A percentile compares a stretch with the other conserved stretches of the same genome.
Evolutionary conservation across 2,797 vertebrate species (phyloP).

Genomic region (Podarcis siculus): DNA sequence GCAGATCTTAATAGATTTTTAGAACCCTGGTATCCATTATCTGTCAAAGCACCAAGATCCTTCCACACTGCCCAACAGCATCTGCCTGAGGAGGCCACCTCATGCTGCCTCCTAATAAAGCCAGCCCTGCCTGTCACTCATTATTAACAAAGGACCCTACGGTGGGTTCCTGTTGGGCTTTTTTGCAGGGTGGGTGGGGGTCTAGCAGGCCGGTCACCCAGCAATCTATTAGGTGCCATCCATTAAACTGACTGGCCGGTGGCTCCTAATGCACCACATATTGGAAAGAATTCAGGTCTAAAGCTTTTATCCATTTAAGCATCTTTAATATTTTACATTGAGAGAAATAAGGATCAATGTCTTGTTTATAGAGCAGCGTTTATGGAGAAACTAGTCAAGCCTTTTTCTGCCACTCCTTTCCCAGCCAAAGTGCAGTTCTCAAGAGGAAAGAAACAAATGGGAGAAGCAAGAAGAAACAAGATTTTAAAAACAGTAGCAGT

Average conservation of each 20-base stretch:
- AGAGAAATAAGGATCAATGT: slow-evolving; percentile 71
- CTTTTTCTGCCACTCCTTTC: background rate
- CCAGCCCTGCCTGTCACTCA: background rate
- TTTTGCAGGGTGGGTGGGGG: background rate
- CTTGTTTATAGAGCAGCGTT: slow-evolving; percentile 66
- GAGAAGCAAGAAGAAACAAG: slow-evolving; percentile 7
- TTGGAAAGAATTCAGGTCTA: slow-evolving; percentile 47
- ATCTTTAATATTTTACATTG: slow-evolving; percentile 79
- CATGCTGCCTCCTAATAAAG: no score
- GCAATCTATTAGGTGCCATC: slow-evolving; percentile 28
- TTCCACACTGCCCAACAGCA: background rate
- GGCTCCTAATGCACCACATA: slow-evolving; percentile 54
- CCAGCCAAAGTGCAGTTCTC: background rate
- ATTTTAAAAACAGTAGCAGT: background rate
- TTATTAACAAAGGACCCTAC: background rate
- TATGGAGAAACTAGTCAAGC: slow-evolving; percentile 51
- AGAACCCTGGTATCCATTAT: background rate
- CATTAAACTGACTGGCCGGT: slow-evolving; percentile 60
- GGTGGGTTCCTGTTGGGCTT: background rate
- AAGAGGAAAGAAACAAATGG: slow-evolving; percentile 48
- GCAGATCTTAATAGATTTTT: background rate
- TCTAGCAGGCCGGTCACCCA: background rate
- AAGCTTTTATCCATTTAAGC: slow-evolving; percentile 70
- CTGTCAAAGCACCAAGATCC: background rate
- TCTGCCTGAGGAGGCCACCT: background rate